Evolutionary conservation across 2,888 invertebrate species (phyloP), one percentile per base, ranked within the genome.

Genomic region (Parascotia fuliginaria): DNA sequence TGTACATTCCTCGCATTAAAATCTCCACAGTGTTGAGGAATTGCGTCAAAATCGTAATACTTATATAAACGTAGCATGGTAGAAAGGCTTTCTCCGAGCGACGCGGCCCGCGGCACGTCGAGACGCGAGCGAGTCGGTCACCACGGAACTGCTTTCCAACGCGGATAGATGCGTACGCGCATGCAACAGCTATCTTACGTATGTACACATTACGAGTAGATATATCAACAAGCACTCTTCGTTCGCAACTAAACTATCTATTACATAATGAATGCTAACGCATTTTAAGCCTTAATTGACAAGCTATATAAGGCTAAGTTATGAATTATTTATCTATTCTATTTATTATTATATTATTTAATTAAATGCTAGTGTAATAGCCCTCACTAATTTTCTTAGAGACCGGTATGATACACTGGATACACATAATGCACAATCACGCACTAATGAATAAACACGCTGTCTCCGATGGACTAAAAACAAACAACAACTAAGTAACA

Each of bases 71-170:
- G 16, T 39, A 27, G 15, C 31, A 4, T 14, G 14, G 39, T 38
- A 36, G 55, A 50, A 43, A 55, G 50, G 31, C 55, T 55, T 50
- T 55, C 55, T 55, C 51, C 40, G 19, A 14, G n/a, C 15, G 43
- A 24, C 41, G 36, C 9, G 7, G 24, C 7, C 1, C 24, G 7
- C 7, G 13, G 24, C 13, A 14, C 15, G 28, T 38, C 9, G 27
- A 37, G 33, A 39, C 24, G 22, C 14, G 11, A n/a, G 15, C 32
- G 13, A 13, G 15, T 2, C 33, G 33, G 16, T 15, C 33, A 33
- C 31, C 33, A n/a, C 15, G 15, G 16, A 15, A 33, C 15, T 16
- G 9, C 41, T 41, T 32, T 31, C 31, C 14, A 31, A 41, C 31
- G 19, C 29, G 13, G 24, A 28, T 27, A 12, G n/a, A 1, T 38